phyloP scores from a whole-genome alignment of 2,888 invertebrate genomes.

The Macrosiphum euphorbiae region DNA sequence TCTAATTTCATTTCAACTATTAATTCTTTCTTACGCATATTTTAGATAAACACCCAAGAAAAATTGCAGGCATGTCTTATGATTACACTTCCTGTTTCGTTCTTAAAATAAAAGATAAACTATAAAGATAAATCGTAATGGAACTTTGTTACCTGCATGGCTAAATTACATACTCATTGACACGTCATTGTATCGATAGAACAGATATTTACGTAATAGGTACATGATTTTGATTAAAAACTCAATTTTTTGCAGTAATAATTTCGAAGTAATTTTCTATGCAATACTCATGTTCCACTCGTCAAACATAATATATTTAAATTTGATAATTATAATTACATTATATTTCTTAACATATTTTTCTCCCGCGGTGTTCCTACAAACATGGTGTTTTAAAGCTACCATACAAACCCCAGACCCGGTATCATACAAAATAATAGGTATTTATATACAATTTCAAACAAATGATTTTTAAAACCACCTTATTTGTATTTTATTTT shows the following conservation, averaged over 20 bases:
- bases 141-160: background rate
- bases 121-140: background rate
- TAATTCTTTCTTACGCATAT: background rate
- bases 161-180: background rate
- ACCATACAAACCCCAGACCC: background rate
- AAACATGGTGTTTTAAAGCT: no score
- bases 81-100: background rate
- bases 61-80: background rate
- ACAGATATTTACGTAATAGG: background rate
- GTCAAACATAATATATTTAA: background rate
- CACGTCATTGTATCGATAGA: background rate
- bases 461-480: background rate
- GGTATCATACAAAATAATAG: background rate
- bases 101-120: slow-evolving; percentile 8
- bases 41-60: background rate
- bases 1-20: background rate
- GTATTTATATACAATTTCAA: background rate
- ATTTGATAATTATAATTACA: background rate
- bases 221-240: background rate
- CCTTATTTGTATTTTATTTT: background rate
- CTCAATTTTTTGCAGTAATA: background rate
- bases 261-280: background rate
- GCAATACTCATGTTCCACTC: background rate
- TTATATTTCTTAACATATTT: background rate
- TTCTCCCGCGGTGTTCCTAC: background rate